Percentiles rank a stretch among this genome's conserved stretches.
Conservation (phyloP, 2,797 vertebrate genomes). For the Coregonus ussuriensis region DNA sequence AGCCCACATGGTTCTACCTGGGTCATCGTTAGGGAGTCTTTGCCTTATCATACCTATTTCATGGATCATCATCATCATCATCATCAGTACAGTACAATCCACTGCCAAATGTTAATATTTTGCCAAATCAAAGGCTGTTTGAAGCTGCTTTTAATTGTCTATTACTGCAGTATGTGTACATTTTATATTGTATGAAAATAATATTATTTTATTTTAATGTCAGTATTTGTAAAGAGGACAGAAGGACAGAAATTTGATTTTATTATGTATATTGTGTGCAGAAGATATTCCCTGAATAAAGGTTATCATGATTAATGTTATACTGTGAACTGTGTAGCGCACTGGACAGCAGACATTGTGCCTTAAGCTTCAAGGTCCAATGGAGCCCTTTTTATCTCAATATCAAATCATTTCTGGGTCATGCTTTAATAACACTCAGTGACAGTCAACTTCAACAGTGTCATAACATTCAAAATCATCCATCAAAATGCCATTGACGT, state of each 20-base stretch:
- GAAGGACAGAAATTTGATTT: slow-evolving; percentile 78
- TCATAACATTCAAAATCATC: neutral
- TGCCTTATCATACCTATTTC: neutral
- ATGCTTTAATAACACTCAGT: neutral
- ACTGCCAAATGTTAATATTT: slow-evolving; percentile 58
- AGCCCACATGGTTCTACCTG: neutral
- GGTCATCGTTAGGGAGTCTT: neutral
- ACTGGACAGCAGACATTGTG: no score
- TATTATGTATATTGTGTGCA: slow-evolving; percentile 82
- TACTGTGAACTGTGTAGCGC: neutral
- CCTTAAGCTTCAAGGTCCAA: no score
- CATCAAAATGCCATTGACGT: neutral
- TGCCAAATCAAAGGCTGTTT: slow-evolving; percentile 44
- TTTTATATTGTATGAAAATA: slow-evolving; percentile 68
- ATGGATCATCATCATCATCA: neutral
- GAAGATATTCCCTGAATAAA: slow-evolving; percentile 91
- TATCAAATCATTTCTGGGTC: neutral
- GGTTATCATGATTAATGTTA: slow-evolving; percentile 45
- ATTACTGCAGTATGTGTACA: slow-evolving; percentile 58
- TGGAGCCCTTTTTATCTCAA: neutral
- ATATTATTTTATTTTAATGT: slow-evolving; percentile 65
- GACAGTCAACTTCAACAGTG: neutral
- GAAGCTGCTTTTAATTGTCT: slow-evolving; percentile 50
- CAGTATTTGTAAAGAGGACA: slow-evolving; percentile 86
- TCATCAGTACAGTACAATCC: slow-evolving; percentile 32